Conservation (phyloP, 2,797 vertebrate species). For the Helarctos malayanus region DNA sequence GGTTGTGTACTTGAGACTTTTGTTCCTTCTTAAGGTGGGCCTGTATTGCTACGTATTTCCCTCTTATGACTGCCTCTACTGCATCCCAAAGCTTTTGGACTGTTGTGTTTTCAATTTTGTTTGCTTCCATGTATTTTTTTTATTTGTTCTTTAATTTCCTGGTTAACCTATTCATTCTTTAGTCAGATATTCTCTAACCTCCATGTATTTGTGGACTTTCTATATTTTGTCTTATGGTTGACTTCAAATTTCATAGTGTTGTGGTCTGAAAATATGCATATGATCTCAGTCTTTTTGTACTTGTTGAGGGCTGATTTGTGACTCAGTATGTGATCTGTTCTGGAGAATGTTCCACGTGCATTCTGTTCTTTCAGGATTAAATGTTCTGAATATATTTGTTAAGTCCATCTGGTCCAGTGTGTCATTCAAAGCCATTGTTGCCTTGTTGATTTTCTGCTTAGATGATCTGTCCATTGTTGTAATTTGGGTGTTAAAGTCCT, state of each 20-base stretch:
- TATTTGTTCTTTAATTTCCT: neutral
- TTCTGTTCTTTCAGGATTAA: neutral
- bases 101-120: neutral
- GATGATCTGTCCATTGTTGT: neutral
- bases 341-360: neutral
- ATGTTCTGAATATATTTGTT: neutral
- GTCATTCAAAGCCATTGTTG: neutral
- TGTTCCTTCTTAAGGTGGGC: neutral
- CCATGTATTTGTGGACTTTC: neutral
- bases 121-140: neutral
- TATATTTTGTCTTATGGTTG: neutral
- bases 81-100: neutral
- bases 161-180: neutral
- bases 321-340: neutral
- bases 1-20: too few species aligned
- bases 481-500: neutral
- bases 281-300: neutral
- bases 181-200: neutral
- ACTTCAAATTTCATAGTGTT: neutral
- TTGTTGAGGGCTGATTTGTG: neutral
- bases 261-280: neutral
- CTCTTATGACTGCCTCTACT: neutral
- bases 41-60: neutral
- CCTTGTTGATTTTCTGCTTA: neutral
- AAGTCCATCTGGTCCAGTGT: neutral